Base-by-base conservation (phyloP, 2,797 vertebrate genomes). In the Coilia nasus region DNA sequence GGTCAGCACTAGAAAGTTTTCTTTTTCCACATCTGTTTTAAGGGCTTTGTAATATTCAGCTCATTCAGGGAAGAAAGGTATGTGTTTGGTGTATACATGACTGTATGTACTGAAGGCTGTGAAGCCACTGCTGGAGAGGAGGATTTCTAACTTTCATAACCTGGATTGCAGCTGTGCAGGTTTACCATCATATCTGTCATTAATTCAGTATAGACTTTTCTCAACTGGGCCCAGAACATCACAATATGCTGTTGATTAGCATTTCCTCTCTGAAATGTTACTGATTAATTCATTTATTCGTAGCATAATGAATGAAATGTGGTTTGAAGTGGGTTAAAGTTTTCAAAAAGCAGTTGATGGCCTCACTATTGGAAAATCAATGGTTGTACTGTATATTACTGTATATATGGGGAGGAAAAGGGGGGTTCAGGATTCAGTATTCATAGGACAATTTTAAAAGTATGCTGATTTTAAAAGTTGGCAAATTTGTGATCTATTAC, bases 321-420 rank as follows among this genome's bases (percentile, higher is more conserved):
- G 35, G 71, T 35, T 44, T 78, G 71, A 78, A 78, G 35, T 78
- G 71, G 71, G 35, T 44, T 35, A 75, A 75, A 28, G 28, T 35
- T 41, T 75, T 75, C 12, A 35, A 14, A 28, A 67, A 67, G 12
- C 67, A 75, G 28, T 35, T 35, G 67, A 75, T 21, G 17, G 67
- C 5, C 11, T 25, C 12, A 17, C 19, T 62, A n/a, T 7, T 21
- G 2, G 50, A 15, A 11, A 25, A 64, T 64, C 23, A 17, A 17
- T 71, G 64, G 12, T 15, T 35, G 14, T 15, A 31, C 64, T 71
- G 25, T 28, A 12, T 17, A 35, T 31, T 71, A 14, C 25, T n/a
- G n/a, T n/a, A n/a, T n/a, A 41, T 41, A 41, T 41, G 35, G 35
- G 35, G 35, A 41, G 35, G 15, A 15, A 71, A 31, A 67, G 62